Evolutionary conservation across 2,888 invertebrate species (phyloP).

Genomic region (Melanchra persicariae): DNA sequence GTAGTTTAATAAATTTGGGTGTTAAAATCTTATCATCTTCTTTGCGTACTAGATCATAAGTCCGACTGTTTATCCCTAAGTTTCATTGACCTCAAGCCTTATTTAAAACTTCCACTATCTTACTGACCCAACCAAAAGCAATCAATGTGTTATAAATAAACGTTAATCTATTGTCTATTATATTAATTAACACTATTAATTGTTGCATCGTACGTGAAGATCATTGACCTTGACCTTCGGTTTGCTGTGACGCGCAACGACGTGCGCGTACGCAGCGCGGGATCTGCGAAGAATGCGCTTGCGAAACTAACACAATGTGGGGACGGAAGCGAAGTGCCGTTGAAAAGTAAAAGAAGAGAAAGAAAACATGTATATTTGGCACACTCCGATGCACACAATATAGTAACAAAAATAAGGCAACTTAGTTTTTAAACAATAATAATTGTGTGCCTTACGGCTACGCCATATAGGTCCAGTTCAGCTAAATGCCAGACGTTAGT

Average conservation of each 20-base stretch:
- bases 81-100: slow-evolving; percentile 14
- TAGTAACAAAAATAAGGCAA: too few species aligned
- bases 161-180: neutral
- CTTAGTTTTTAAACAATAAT: too few species aligned
- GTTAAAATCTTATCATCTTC: too few species aligned
- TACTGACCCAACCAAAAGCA: neutral
- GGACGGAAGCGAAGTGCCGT: neutral
- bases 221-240: slow-evolving; percentile 44
- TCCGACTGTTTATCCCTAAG: too few species aligned
- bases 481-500: too few species aligned
- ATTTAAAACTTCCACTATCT: neutral
- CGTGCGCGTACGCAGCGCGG: slow-evolving; percentile 17
- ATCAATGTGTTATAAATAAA: slow-evolving; percentile 6
- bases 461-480: too few species aligned
- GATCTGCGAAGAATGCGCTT: slow-evolving; percentile 7
- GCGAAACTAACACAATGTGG: slow-evolving; percentile 8
- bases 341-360: neutral
- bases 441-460: too few species aligned
- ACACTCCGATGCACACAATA: too few species aligned
- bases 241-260: slow-evolving; percentile 26
- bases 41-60: neutral
- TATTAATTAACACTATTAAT: slow-evolving; percentile 41
- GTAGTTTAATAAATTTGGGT: too few species aligned
- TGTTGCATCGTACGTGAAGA: slow-evolving; percentile 37
- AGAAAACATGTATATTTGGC: too few species aligned